Conservation (phyloP, 1,140 invertebrate species). For the Drosophila yakuba region DNA sequence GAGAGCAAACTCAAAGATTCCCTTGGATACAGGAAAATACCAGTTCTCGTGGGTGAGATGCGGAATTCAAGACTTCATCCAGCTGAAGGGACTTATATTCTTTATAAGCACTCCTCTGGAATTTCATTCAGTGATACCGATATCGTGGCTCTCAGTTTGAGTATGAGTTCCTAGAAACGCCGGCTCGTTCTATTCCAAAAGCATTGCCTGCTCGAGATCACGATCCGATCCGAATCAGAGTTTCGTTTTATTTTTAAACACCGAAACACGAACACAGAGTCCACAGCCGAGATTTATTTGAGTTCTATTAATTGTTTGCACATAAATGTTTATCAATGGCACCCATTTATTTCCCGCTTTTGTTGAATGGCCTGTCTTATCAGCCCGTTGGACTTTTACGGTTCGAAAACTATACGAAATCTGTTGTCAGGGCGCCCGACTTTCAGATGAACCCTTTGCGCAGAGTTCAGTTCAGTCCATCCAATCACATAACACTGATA, state of each 20-base stretch:
- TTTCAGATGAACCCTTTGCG: constrained; percentile 63
- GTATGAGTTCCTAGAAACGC: constrained; percentile 7
- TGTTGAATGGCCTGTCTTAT: constrained; percentile 46
- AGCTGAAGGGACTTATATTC: constrained; percentile 13
- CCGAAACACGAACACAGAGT: constrained; percentile 10
- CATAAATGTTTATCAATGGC: constrained; percentile 51
- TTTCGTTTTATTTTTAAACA: constrained; percentile 13
- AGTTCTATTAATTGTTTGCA: constrained; percentile 33
- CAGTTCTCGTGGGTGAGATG: constrained; percentile 45
- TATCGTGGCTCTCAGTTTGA: neutral
- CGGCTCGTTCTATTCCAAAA: constrained; percentile 45
- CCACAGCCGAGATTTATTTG: neutral
- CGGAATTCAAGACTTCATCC: neutral
- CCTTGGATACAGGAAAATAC: constrained; percentile 44
- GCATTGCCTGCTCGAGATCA: constrained; percentile 13
- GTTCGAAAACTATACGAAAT: constrained; percentile 23
- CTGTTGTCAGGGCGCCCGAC: constrained; percentile 60
- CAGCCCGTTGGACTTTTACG: constrained; percentile 42
- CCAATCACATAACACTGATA: constrained; percentile 27
- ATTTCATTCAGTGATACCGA: constrained; percentile 2
- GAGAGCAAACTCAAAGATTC: neutral
- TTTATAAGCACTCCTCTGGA: constrained; percentile 3
- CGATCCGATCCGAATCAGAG: constrained; percentile 7
- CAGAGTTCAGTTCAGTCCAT: constrained; percentile 77
- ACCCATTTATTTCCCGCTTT: constrained; percentile 25